These are phyloP conservation scores for Eristalis pertinax DNA, from an alignment of 2,888 invertebrate genomes.

Conservation along the genomic window DNA sequence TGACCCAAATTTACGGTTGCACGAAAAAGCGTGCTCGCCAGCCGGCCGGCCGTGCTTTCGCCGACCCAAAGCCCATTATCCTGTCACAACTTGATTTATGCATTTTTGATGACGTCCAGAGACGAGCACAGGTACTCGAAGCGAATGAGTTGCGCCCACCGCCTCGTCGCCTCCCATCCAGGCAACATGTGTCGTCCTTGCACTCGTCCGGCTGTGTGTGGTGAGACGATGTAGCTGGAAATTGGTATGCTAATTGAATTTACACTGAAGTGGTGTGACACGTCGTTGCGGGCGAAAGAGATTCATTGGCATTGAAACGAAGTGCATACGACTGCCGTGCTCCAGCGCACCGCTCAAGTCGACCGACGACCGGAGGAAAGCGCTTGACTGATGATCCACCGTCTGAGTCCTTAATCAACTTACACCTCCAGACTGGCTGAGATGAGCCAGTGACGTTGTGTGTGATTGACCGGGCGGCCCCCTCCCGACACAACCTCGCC, in stretches of 20 bases:
- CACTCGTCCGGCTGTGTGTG: constrained; percentile 4
- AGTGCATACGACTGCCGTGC: too few species aligned
- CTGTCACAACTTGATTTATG: constrained; percentile 64
- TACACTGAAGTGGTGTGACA: constrained; percentile 49
- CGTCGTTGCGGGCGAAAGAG: background rate
- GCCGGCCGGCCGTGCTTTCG: too few species aligned
- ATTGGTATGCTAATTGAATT: constrained; percentile 64
- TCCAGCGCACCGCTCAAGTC: too few species aligned
- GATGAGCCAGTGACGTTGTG: background rate
- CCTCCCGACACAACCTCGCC: background rate
- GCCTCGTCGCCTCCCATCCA: background rate
- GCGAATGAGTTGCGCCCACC: constrained; percentile 9
- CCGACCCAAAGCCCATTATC: constrained; percentile 35
- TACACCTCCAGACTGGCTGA: background rate
- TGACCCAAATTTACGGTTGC: constrained; percentile 46
- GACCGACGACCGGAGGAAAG: background rate
- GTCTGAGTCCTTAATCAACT: constrained; percentile 18
- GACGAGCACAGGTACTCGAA: constrained; percentile 26
- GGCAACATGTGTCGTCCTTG: constrained; percentile 16
- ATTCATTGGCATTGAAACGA: too few species aligned
- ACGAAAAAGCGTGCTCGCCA: background rate
- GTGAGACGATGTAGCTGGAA: constrained; percentile 42
- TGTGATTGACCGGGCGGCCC: background rate
- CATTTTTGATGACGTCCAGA: constrained; percentile 61
- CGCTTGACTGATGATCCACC: background rate